Evolutionary conservation across 1,140 invertebrate species (phyloP), one percentile per base, ranked within the genome.

Genomic region (Chironomus tepperi): DNA sequence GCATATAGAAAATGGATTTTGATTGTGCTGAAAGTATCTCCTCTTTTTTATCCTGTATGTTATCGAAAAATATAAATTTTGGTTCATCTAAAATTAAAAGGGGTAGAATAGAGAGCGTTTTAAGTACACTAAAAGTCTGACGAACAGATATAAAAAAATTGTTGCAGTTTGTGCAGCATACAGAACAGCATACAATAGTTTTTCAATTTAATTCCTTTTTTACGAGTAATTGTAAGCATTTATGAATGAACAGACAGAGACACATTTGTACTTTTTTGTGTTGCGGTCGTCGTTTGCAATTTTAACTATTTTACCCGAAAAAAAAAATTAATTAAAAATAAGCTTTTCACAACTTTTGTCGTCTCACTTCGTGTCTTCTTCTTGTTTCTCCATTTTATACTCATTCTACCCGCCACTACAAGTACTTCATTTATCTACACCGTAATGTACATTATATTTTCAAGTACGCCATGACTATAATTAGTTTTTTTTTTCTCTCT

Each of bases 291-390:
- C n/a, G 47, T 57, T n/a, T 57, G 47, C 47, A 57, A 57, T 57
- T 57, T 57, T n/a, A n/a, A 9, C 43, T 7, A 8, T 5, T 57
- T 15, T n/a, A 57, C 47, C 47, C 3, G 9, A 9, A 15, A 47
- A 47, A 47, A 47, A 47, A 47, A 57, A 57, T 57, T 57, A 57
- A 57, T 57, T 57, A 57, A 57, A 57, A 57, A 57, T 57, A 57
- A 57, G 47, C 47, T 57, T 57, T 57, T n/a, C 47, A 57, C 47
- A 57, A 57, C n/a, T 57, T 57, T 57, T 57, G 47, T 57, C 24
- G 24, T 34, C 24, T 34, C 24, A 34, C 24, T 34, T 34, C 24
- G 24, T n/a, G n/a, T 34, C 24, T 34, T 34, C 24, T 34, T 34
- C 47, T 57, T 15, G 47, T 15, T 15, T 12, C 15, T 57, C 12